Evolutionary conservation across 1,140 invertebrate genomes (phyloP).

Genomic region (Pogonus chalceus): DNA sequence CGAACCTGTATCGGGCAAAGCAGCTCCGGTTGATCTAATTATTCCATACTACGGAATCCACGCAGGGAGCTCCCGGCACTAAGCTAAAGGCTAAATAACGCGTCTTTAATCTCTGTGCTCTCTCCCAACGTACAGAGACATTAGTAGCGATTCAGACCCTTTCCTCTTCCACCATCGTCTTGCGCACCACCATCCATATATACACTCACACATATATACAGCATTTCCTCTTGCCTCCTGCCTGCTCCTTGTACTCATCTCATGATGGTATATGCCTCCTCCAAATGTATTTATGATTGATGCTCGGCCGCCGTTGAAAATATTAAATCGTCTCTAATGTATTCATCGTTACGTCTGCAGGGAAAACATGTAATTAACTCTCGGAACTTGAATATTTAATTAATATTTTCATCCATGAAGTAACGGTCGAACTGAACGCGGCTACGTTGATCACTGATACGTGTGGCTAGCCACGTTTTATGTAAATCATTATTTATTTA

Average conservation of each 20-base stretch:
- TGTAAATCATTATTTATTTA: conserved; percentile 5
- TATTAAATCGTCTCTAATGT: conserved; percentile 5
- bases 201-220: not conserved
- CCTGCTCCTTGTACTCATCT: too few relatives aligned
- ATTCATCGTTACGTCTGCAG: conserved; percentile 3
- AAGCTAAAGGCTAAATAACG: conserved; percentile 31
- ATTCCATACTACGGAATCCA: conserved; percentile 23
- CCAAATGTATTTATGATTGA: not conserved
- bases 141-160: conserved; percentile 13
- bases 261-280: too few relatives aligned
- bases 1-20: conserved; percentile 11
- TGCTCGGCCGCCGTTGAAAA: not conserved
- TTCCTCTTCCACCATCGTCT: not conserved
- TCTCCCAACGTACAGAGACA: conserved; percentile 19
- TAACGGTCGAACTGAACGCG: too few relatives aligned
- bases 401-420: not conserved
- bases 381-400: conserved; percentile 5
- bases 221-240: not conserved
- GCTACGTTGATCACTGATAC: too few relatives aligned
- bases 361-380: conserved; percentile 6
- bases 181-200: not conserved
- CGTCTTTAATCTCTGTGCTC: conserved; percentile 25
- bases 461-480: too few relatives aligned
- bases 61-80: conserved; percentile 16
- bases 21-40: conserved; percentile 30